Evolutionary conservation across 2,113 vertebrate species (phyloP).

Genomic region (Lasiurus borealis): DNA sequence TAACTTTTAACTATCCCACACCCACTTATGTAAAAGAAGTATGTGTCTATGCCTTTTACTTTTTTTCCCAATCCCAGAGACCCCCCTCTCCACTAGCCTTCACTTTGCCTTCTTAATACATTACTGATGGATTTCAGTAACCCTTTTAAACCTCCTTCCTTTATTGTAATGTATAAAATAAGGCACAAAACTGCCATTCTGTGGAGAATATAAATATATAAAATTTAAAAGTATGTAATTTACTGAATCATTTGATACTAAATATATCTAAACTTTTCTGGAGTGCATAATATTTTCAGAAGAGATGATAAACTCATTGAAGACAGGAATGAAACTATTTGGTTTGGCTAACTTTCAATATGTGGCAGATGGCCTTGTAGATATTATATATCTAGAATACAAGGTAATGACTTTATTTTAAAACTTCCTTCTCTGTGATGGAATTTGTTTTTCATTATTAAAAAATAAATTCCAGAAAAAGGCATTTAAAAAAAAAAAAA

Average conservation of each 20-base stretch:
- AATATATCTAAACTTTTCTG: not conserved
- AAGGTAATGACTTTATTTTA: not conserved
- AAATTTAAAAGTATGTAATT: not conserved
- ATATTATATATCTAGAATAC: not conserved
- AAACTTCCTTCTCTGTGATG: not conserved
- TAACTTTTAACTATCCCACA: not conserved
- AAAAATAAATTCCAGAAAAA: conserved; percentile 15
- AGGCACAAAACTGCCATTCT: not conserved
- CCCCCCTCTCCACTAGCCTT: not conserved
- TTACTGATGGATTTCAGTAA: not conserved
- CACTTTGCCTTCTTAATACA: not conserved
- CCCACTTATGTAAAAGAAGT: not conserved
- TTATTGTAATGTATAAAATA: not conserved
- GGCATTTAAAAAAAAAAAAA: conserved; percentile 39
- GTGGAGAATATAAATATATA: not conserved
- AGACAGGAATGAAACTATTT: conserved; percentile 35
- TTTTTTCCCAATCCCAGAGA: not conserved
- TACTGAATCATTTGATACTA: conserved; percentile 1
- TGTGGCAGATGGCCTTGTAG: not conserved
- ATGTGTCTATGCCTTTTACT: not conserved
- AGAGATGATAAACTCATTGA: conserved; percentile 6
- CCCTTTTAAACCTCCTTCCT: not conserved
- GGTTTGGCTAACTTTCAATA: not conserved
- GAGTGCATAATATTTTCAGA: not conserved
- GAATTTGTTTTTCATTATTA: conserved; percentile 54